phyloP scores from a whole-genome alignment of 2,113 vertebrate genomes.

The Spea bombifrons region DNA sequence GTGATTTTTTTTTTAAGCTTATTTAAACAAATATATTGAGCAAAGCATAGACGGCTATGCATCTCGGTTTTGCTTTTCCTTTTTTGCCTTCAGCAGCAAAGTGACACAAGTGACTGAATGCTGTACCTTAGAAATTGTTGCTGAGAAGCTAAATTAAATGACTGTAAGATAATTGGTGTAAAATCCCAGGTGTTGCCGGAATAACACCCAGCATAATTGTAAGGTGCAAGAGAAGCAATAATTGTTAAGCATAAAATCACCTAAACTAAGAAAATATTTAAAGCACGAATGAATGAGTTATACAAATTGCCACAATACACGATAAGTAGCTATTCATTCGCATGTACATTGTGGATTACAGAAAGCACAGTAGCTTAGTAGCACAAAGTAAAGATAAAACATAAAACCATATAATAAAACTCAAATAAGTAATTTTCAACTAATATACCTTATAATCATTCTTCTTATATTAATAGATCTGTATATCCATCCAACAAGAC shows the following conservation, averaged over 20 bases:
- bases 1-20: no score
- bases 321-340: neutral
- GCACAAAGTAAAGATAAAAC: neutral
- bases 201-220: conserved; percentile 48
- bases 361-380: neutral
- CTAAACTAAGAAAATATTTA: conserved; percentile 48
- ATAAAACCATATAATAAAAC: no score
- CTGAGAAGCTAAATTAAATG: conserved; percentile 49
- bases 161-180: conserved; percentile 51
- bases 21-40: conserved; percentile 28
- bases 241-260: conserved; percentile 38
- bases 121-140: conserved; percentile 49
- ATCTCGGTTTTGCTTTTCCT: conserved; percentile 12
- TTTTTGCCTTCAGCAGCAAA: conserved; percentile 44
- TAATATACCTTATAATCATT: no score
- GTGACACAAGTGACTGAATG: conserved; percentile 37
- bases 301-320: conserved; percentile 45
- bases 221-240: conserved; percentile 47
- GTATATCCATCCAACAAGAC: no score
- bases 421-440: no score
- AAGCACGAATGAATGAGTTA: conserved; percentile 46
- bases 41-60: conserved; percentile 33
- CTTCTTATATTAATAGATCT: no score
- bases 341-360: neutral
- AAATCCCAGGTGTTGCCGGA: conserved; percentile 49